These are phyloP conservation scores for Mastigias papua DNA, from an alignment of 30 jellyfish, hydroid and myxozoan species.

Conservation along the genomic window DNA sequence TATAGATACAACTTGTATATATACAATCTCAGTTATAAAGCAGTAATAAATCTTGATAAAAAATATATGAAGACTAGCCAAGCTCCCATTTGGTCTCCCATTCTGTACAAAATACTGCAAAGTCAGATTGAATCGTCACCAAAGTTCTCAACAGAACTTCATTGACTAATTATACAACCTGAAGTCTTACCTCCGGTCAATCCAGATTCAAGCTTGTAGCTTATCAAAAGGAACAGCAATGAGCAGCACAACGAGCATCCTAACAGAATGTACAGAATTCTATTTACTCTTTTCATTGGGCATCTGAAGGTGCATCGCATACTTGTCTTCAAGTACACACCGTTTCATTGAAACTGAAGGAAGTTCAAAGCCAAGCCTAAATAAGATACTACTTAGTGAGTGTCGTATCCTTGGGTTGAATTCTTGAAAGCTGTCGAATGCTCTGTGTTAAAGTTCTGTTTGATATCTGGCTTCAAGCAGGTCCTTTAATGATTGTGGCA, in stretches of 20 bases:
- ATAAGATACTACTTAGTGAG: neutral
- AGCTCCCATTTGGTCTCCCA: no score
- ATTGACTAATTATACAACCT: no score
- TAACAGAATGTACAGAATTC: constrained; percentile 35
- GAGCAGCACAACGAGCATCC: constrained; percentile 70
- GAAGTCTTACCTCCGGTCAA: neutral
- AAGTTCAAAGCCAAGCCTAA: neutral
- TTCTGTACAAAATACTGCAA: no score
- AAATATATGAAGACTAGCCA: no score
- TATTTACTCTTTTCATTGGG: constrained; percentile 26
- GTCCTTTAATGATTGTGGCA: neutral
- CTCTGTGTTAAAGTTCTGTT: neutral
- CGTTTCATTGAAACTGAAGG: neutral
- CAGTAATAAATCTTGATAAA: no score
- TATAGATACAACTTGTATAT: no score
- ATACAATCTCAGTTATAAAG: no score
- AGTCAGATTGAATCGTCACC: no score
- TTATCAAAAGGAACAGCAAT: constrained; percentile 22
- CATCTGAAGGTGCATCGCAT: constrained; percentile 26
- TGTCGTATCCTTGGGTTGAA: neutral
- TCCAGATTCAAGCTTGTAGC: constrained; percentile 50
- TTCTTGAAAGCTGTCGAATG: neutral
- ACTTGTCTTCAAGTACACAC: neutral
- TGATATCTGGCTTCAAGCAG: neutral
- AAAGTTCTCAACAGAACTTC: no score